Base-by-base conservation (phyloP, 2,797 vertebrate species). In the Hydrolagus colliei region DNA sequence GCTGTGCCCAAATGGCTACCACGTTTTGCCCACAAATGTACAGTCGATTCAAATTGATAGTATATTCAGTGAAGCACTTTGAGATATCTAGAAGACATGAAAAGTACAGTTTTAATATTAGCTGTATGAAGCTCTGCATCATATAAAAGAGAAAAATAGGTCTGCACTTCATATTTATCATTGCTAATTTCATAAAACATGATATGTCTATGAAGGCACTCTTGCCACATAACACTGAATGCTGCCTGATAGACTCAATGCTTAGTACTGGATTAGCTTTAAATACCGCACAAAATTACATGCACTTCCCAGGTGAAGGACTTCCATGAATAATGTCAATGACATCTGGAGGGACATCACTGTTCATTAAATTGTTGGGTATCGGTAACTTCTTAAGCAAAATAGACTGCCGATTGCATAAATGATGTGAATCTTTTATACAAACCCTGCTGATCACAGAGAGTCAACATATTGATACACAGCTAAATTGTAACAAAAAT, bases 381-480 rank as follows among this genome's bases (percentile, higher is more conserved):
- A 32, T 35, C 67, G 35, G 78, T 16, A 65, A 20, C 4, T 9
- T 11, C 75, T 72, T 4, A 75, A 82, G 63, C 67, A 16, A 82
- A 82, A 82, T 82, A 82, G 78, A 82, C 22, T 35, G 78, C 63
- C 67, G 78, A 35, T 82, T 82, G 27, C 62, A 35, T 67, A 82
- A 82, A 32, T 82, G 27, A 68, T 87, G 41, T 74, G 85, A 41
- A 52, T 88, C 62, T 67, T 76, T 74, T 74, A 59, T 2, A 1
- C 62, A 61, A 0, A 87, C n/a, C 20, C n/a, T 79, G 20, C 27
- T 82, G 85, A 6, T 86, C 65, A 87, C 13, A 76, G 52, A 41
- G 20, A 86, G 13, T 78, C 87, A 82, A 16, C 27, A 63, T 13
- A 20, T 85, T 72, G 86, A 77, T 82, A 86, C 84, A 67, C 59